Conservation (phyloP, 2,113 vertebrate species). For the Hemichromis elongatus region DNA sequence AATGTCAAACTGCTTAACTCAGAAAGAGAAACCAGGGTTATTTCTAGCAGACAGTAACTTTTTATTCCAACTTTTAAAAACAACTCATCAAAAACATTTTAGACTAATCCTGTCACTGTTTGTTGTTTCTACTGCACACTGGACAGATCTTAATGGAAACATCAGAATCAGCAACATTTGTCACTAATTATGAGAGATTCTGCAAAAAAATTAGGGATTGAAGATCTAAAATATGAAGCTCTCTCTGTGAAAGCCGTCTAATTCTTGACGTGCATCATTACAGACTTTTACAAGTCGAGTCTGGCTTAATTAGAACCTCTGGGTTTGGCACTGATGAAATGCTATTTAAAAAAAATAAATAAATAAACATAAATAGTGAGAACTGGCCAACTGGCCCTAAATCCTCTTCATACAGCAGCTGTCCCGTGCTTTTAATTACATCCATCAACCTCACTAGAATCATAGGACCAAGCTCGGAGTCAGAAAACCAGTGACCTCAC, state of each 20-base stretch:
- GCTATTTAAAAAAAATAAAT: background rate
- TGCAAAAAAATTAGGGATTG: background rate
- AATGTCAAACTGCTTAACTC: background rate
- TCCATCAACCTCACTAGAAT: slow-evolving; percentile 31
- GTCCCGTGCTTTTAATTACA: slow-evolving; percentile 61
- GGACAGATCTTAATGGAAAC: background rate
- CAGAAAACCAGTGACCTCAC: slow-evolving; percentile 33
- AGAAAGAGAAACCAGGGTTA: background rate
- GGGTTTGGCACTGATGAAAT: background rate
- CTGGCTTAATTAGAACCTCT: background rate
- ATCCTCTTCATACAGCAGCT: background rate
- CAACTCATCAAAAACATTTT: background rate
- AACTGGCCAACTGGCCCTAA: background rate
- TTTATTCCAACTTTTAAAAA: background rate
- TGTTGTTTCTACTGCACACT: background rate
- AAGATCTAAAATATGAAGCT: background rate
- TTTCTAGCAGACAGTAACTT: background rate
- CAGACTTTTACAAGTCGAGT: background rate
- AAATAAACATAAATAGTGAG: background rate
- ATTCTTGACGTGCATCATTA: background rate
- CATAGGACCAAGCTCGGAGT: slow-evolving; percentile 20
- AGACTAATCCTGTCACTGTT: background rate
- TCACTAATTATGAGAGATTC: background rate
- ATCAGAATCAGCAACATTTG: background rate
- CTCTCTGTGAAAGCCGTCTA: background rate